Evolutionary conservation across 2,888 invertebrate species (phyloP).

Genomic region (Sclerodermus sp.): DNA sequence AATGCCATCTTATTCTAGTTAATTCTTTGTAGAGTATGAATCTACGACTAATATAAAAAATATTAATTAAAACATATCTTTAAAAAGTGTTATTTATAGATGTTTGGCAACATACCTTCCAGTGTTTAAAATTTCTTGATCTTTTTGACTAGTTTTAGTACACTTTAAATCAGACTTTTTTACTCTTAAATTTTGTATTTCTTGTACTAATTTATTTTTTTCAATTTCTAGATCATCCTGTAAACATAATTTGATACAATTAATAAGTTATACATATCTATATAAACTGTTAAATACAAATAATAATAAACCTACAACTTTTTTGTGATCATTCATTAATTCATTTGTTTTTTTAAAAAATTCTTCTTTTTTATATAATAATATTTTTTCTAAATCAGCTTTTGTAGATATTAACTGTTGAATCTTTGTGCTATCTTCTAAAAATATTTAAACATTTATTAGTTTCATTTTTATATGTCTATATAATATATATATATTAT

Average conservation of each 20-base stretch:
- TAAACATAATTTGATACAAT: conserved; percentile 1
- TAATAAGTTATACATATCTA: not conserved
- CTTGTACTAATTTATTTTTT: conserved; percentile 11
- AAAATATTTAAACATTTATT: not conserved
- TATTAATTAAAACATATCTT: not conserved
- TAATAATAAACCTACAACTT: conserved; percentile 14
- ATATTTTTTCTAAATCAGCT: conserved; percentile 11
- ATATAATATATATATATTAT: no score
- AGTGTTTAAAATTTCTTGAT: conserved; percentile 21
- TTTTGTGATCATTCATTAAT: conserved; percentile 7
- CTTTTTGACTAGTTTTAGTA: conserved; percentile 18
- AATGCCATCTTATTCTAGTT: conserved; percentile 30
- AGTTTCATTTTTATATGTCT: no score
- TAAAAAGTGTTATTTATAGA: no score
- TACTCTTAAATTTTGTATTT: conserved; percentile 13
- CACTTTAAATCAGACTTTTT: conserved; percentile 14
- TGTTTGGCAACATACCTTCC: conserved; percentile 24
- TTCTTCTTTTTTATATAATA: conserved; percentile 11
- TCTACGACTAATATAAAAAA: conserved; percentile 21
- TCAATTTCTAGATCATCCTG: conserved; percentile 22
- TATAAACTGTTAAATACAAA: not conserved
- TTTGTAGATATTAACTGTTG: conserved; percentile 13
- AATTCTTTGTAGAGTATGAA: conserved; percentile 24
- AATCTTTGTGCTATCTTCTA: conserved; percentile 18
- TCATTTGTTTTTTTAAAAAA: conserved; percentile 13